Conservation (phyloP, 2,888 invertebrate species). For the Mythimna pallens region DNA sequence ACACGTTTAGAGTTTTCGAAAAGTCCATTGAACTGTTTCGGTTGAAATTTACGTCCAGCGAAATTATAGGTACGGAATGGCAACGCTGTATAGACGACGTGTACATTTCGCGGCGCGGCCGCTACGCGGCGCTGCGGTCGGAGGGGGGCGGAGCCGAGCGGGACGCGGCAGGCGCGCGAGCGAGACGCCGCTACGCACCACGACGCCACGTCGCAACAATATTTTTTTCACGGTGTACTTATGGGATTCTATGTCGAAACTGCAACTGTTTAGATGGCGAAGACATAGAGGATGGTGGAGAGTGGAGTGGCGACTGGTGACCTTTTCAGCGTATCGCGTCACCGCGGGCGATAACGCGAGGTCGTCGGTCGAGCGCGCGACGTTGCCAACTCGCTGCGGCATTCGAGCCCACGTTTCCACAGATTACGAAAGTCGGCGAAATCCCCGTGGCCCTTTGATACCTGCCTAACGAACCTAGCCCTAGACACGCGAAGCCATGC, state of each 20-base stretch:
- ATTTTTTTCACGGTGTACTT: conserved; percentile 81
- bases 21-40: conserved; percentile 91
- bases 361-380: conserved; percentile 87
- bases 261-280: conserved; percentile 85
- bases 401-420: conserved; percentile 80
- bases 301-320: conserved; percentile 82
- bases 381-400: conserved; percentile 86
- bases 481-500: conserved; percentile 72
- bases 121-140: conserved; percentile 84
- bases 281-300: conserved; percentile 82
- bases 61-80: conserved; percentile 91
- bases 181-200: conserved; percentile 76
- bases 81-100: conserved; percentile 89
- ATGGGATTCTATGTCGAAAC: conserved; percentile 83
- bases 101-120: conserved; percentile 83
- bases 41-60: conserved; percentile 90
- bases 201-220: conserved; percentile 74
- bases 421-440: conserved; percentile 84
- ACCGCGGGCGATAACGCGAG: conserved; percentile 87
- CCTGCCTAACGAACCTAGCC: conserved; percentile 70
- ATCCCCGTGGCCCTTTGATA: conserved; percentile 81
- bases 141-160: conserved; percentile 86
- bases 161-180: conserved; percentile 80
- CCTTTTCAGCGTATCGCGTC: conserved; percentile 87
- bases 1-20: conserved; percentile 87